These are phyloP conservation scores for Rhyacichthys aspro DNA, from an alignment of 2,797 vertebrate genomes.

Conservation along the genomic window DNA sequence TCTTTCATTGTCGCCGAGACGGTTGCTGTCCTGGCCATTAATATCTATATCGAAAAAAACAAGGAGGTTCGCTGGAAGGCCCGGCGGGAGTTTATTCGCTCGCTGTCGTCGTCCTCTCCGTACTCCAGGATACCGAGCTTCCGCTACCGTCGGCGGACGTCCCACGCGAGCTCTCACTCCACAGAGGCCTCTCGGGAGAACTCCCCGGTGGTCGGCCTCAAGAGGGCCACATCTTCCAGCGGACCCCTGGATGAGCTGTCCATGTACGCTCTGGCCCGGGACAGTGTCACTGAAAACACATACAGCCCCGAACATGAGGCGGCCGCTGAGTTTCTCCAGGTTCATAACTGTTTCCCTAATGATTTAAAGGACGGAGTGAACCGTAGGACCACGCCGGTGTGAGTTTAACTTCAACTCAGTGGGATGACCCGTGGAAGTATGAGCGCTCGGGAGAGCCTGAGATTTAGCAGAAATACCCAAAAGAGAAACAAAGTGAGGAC, in stretches of 20 bases:
- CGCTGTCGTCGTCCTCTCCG: conserved; percentile 89
- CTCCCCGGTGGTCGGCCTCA: conserved; percentile 86
- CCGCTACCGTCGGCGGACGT: conserved; percentile 90
- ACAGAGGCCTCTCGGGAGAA: conserved; percentile 91
- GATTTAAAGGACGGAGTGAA: conserved; percentile 93
- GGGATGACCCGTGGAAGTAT: conserved; percentile 17
- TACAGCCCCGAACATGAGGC: conserved; percentile 94
- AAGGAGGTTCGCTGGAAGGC: conserved; percentile 92
- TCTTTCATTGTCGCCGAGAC: conserved; percentile 97
- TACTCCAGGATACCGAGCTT: conserved; percentile 98
- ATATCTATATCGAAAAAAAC: conserved; percentile 98
- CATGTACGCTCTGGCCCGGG: conserved; percentile 94
- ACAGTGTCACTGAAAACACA: conserved; percentile 86
- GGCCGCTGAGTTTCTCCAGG: conserved; percentile 90
- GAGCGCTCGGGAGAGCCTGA: conserved; percentile 22
- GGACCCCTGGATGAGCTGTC: conserved; percentile 93
- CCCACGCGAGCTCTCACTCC: conserved; percentile 91
- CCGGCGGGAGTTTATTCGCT: conserved; percentile 89
- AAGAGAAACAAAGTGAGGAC: conserved; percentile 14
- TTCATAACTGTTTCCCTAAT: conserved; percentile 96
- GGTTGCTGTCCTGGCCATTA: conserved; percentile 94
- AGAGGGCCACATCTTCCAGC: conserved; percentile 80
- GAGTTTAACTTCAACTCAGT: conserved; percentile 48
- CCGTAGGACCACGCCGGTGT: conserved; percentile 96
- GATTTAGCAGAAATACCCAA: conserved; percentile 1